Conservation (phyloP, 2,113 vertebrate genomes). For the Crotalus helleri region DNA sequence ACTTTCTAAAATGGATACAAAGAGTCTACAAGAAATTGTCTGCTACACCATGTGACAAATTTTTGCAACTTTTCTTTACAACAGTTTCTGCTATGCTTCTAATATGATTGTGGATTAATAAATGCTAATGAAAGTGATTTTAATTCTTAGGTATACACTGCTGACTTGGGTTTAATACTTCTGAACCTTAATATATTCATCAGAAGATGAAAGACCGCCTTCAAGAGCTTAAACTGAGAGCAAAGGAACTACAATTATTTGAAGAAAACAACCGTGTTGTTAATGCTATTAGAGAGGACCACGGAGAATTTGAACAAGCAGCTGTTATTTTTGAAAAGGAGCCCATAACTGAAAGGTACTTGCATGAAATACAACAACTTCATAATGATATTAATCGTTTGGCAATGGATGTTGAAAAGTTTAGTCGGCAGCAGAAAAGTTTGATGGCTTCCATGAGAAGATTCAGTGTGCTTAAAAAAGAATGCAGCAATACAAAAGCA, state of each 20-base stretch:
- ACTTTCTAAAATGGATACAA: not conserved
- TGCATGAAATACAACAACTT: conserved; percentile 82
- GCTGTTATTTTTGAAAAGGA: conserved; percentile 89
- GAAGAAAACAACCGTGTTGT: conserved; percentile 39
- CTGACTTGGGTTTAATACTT: not conserved
- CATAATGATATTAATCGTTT: conserved; percentile 79
- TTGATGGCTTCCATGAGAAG: conserved; percentile 87
- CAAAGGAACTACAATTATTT: conserved; percentile 70
- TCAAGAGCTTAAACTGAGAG: conserved; percentile 80
- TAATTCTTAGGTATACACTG: conserved; percentile 43
- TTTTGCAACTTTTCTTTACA: not conserved
- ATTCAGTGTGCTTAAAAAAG: conserved; percentile 92
- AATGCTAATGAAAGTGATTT: conserved; percentile 1
- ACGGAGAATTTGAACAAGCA: conserved; percentile 70
- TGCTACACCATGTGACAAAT: not conserved
- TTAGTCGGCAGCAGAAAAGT: conserved; percentile 85
- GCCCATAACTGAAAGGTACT: conserved; percentile 81
- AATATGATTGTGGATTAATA: not conserved
- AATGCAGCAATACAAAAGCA: conserved; percentile 80
- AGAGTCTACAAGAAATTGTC: not conserved
- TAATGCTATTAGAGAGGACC: conserved; percentile 57
- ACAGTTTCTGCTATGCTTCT: not conserved
- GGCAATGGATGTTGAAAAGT: conserved; percentile 78
- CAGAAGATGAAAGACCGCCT: conserved; percentile 85
- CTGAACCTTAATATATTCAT: conserved; percentile 29